Evolutionary conservation across 2,888 invertebrate species (phyloP).

Genomic region (Rhopalosiphum nymphaeae): DNA sequence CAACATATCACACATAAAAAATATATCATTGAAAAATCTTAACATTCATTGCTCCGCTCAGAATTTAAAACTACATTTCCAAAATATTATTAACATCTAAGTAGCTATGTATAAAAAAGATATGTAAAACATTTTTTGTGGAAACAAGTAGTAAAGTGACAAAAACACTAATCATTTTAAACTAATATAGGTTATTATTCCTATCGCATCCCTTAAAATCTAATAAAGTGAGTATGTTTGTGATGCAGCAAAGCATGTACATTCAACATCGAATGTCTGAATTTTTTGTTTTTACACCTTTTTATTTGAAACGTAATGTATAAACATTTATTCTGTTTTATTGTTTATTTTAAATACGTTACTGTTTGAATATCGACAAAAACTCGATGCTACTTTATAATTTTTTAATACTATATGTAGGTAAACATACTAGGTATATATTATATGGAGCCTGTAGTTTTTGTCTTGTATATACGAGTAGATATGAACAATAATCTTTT

Average conservation of each 20-base stretch:
- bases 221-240: neutral
- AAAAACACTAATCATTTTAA: neutral
- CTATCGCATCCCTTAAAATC: neutral
- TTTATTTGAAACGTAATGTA: neutral
- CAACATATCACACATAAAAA: no score
- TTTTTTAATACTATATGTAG: no score
- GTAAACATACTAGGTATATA: no score
- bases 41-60: no score
- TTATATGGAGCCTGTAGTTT: neutral
- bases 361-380: neutral
- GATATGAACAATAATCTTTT: neutral
- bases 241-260: neutral
- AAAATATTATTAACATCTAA: no score
- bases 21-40: no score
- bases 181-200: neutral
- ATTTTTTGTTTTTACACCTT: neutral
- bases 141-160: no score
- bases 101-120: no score
- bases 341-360: neutral
- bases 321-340: neutral
- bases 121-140: no score
- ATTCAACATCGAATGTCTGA: neutral
- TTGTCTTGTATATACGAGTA: neutral
- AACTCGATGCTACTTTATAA: neutral
- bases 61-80: no score